Evolutionary conservation across 2,113 vertebrate genomes (phyloP).

Genomic region (Kryptolebias marmoratus): DNA sequence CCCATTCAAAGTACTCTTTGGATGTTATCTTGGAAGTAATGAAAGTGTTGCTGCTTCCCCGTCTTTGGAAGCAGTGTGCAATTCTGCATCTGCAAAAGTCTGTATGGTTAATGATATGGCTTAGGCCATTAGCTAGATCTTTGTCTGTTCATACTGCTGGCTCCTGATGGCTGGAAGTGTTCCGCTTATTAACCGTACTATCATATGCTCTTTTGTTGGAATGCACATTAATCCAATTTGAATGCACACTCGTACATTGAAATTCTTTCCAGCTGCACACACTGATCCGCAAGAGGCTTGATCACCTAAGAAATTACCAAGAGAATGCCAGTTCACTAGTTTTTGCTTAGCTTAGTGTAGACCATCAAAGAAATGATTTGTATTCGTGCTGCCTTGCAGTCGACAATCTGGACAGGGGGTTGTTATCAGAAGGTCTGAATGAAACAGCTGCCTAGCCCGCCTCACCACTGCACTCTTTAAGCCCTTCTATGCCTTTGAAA

Average conservation of each 20-base stretch:
- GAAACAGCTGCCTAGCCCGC: constrained; percentile 74
- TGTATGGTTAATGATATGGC: constrained; percentile 65
- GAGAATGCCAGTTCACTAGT: constrained; percentile 39
- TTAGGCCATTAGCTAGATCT: constrained; percentile 65
- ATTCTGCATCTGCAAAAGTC: constrained; percentile 34
- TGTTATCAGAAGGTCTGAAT: constrained; percentile 76
- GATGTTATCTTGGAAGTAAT: constrained; percentile 56
- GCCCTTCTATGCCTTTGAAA: constrained; percentile 69
- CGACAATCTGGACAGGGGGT: constrained; percentile 63
- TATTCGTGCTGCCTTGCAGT: constrained; percentile 53
- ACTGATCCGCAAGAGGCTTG: constrained; percentile 42
- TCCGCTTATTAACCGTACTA: constrained; percentile 67
- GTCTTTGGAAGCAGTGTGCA: constrained; percentile 28
- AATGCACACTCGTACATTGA: constrained; percentile 46
- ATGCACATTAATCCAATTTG: constrained; percentile 54
- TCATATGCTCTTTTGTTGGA: constrained; percentile 62
- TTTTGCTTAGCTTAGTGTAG: constrained; percentile 60
- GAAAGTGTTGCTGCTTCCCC: constrained; percentile 43
- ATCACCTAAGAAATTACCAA: constrained; percentile 50
- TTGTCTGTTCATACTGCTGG: constrained; percentile 62
- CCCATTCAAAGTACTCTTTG: constrained; percentile 30
- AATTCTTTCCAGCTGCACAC: constrained; percentile 39
- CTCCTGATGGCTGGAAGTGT: constrained; percentile 60
- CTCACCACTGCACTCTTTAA: constrained; percentile 44
- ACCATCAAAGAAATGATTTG: constrained; percentile 63